Conservation (phyloP, 2,797 vertebrate genomes). For the Macropodus opercularis region DNA sequence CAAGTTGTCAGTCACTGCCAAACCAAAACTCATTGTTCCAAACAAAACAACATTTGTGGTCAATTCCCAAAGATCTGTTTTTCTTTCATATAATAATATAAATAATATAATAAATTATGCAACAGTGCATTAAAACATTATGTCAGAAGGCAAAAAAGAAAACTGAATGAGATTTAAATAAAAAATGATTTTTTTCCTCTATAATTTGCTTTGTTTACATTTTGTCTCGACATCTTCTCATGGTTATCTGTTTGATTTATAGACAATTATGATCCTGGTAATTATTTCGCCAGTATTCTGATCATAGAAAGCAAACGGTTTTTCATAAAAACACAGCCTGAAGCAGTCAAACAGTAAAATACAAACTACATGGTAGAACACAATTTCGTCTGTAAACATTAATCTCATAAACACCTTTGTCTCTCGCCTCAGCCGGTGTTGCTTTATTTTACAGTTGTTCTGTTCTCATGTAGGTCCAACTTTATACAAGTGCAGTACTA, state of each 20-base stretch:
- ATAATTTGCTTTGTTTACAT: conserved; percentile 3
- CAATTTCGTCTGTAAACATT: background rate
- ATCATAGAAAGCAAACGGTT: conserved; percentile 2
- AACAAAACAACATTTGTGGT: background rate
- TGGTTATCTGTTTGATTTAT: background rate
- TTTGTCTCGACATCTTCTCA: background rate
- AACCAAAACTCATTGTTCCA: background rate
- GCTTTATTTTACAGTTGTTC: background rate
- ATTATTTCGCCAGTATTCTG: conserved; percentile 5
- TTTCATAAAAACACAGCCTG: conserved; percentile 8
- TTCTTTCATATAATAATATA: no score
- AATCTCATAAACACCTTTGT: background rate
- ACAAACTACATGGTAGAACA: background rate
- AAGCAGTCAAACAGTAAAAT: conserved; percentile 2
- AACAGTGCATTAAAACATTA: background rate
- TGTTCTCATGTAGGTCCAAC: background rate
- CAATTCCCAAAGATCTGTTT: background rate
- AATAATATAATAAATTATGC: background rate
- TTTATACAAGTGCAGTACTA: background rate
- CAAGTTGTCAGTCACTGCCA: background rate
- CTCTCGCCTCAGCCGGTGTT: background rate
- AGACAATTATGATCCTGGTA: background rate
- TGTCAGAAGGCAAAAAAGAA: no score
- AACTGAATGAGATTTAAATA: background rate
- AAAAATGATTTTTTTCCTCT: background rate